phyloP scores from a whole-genome alignment of 2,113 vertebrate genomes.

The Oenanthe oenanthe region DNA sequence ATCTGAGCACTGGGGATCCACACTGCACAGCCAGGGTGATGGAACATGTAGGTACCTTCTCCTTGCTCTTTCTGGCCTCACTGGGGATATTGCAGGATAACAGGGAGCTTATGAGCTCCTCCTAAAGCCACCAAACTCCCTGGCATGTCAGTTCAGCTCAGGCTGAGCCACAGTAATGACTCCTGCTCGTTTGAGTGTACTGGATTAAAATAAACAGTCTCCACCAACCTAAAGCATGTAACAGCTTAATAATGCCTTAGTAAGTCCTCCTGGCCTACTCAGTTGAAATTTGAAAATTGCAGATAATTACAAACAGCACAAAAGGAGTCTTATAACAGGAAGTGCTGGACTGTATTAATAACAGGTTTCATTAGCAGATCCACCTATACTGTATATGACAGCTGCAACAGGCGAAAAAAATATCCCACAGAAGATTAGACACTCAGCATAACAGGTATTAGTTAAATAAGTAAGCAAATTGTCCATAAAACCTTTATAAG shows the following conservation, averaged over 20 bases:
- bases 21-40: not conserved
- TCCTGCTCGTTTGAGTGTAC: not conserved
- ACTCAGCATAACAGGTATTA: not conserved
- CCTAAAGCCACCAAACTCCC: not conserved
- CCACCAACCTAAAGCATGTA: not conserved
- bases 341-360: slow-evolving; percentile 23
- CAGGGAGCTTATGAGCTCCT: not conserved
- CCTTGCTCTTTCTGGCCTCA: not conserved
- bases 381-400: not conserved
- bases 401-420: not conserved
- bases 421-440: not conserved
- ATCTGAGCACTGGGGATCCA: not conserved
- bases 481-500: not conserved
- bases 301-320: not conserved
- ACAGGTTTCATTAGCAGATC: slow-evolving; percentile 15
- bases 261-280: not conserved
- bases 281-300: slow-evolving; percentile 44
- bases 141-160: not conserved
- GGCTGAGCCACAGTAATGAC: not conserved
- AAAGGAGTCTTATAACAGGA: slow-evolving; percentile 45
- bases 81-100: not conserved
- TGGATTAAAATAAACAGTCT: slow-evolving; percentile 41
- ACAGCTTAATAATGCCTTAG: not conserved
- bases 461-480: not conserved
- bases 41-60: accelerated